phyloP scores from a whole-genome alignment of 1,140 invertebrate genomes.

The Wasmannia auropunctata region DNA sequence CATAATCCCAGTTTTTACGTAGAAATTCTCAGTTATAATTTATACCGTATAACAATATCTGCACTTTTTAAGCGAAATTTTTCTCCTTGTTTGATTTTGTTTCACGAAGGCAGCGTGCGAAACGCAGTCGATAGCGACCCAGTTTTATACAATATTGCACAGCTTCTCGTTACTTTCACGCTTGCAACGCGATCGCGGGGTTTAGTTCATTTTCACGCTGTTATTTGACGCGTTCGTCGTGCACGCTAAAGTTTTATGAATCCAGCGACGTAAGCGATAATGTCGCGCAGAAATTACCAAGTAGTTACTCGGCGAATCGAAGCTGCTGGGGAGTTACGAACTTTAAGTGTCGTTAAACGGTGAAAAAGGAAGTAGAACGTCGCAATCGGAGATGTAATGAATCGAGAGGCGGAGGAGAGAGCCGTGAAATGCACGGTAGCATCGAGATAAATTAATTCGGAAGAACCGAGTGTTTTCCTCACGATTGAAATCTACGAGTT shows the following conservation, averaged over 20 bases:
- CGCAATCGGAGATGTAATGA: constrained; percentile 41
- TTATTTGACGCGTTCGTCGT: constrained; percentile 51
- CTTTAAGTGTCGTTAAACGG: constrained; percentile 49
- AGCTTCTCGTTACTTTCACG: constrained; percentile 50
- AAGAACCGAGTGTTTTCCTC: constrained; percentile 42
- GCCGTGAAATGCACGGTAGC: constrained; percentile 13
- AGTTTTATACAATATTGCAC: constrained; percentile 44
- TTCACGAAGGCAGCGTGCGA: constrained; percentile 19
- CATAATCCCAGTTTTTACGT: background rate
- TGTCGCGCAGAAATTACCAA: constrained; percentile 54
- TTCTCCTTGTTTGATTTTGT: constrained; percentile 19
- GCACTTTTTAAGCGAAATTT: constrained; percentile 19
- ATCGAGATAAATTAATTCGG: constrained; percentile 65
- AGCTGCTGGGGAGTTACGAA: constrained; percentile 34
- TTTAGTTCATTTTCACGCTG: constrained; percentile 54
- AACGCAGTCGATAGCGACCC: constrained; percentile 33
- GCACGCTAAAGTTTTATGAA: constrained; percentile 58
- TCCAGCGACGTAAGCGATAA: constrained; percentile 53
- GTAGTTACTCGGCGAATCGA: constrained; percentile 47
- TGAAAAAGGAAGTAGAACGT: constrained; percentile 40
- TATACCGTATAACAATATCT: background rate
- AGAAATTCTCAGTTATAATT: background rate
- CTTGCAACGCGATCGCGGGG: constrained; percentile 40
- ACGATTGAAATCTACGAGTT: constrained; percentile 34
- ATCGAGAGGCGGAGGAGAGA: constrained; percentile 40